These are phyloP conservation scores for Drosophila ercepeae DNA, from an alignment of 1,140 invertebrate genomes.

Conservation along the genomic window DNA sequence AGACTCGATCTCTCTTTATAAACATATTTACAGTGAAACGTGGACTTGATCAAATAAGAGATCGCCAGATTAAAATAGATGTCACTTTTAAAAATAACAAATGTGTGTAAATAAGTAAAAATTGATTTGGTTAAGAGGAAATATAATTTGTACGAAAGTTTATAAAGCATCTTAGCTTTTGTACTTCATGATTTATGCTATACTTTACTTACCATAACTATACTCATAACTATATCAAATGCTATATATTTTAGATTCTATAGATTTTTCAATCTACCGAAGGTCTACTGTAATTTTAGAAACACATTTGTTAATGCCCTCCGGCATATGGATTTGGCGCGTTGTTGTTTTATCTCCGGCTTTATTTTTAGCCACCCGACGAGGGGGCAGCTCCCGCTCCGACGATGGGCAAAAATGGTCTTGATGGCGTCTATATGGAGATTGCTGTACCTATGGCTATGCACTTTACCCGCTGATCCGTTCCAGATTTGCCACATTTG, in stretches of 20 bases:
- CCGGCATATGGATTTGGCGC: slow-evolving; percentile 5
- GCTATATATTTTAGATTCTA: neutral
- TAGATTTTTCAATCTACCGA: neutral
- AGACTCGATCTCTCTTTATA: slow-evolving; percentile 25
- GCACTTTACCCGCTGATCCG: slow-evolving; percentile 6
- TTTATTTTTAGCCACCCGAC: slow-evolving; percentile 60
- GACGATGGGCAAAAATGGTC: slow-evolving; percentile 47
- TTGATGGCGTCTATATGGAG: slow-evolving; percentile 42
- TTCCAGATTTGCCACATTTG: neutral
- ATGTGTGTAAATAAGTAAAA: neutral
- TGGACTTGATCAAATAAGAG: neutral
- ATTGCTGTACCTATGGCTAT: slow-evolving; percentile 4
- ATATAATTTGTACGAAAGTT: too few relatives aligned
- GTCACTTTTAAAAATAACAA: neutral
- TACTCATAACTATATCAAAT: too few relatives aligned
- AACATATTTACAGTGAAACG: slow-evolving; percentile 19
- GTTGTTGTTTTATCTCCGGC: slow-evolving; percentile 34
- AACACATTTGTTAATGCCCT: slow-evolving; percentile 55
- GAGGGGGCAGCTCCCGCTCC: slow-evolving; percentile 50
- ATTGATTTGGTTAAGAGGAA: neutral
- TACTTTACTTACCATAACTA: too few relatives aligned
- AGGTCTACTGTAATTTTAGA: slow-evolving; percentile 26
- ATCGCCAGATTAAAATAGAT: neutral
- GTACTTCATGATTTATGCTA: too few relatives aligned
- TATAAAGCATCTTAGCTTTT: too few relatives aligned